These are phyloP conservation scores for Hippopotamyrus pictus DNA, from an alignment of 2,797 vertebrate species.

Conservation along the genomic window DNA sequence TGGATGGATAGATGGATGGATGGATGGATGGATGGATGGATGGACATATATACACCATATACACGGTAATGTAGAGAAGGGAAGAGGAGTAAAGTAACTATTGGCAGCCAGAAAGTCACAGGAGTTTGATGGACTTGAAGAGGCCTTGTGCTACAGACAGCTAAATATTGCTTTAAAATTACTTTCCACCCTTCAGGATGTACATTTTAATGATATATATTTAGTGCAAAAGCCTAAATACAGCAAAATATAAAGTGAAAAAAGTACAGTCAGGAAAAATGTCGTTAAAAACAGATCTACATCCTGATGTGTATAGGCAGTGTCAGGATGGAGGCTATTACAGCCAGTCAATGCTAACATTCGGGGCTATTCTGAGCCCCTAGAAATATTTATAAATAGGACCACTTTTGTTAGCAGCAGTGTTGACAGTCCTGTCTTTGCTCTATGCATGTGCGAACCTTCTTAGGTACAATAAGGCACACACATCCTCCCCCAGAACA, in stretches of 20 bases:
- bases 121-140: background rate
- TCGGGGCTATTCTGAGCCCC: conserved; percentile 18
- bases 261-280: background rate
- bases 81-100: background rate
- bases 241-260: background rate
- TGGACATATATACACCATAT: background rate
- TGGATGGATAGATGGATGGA: background rate
- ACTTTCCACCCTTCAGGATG: background rate
- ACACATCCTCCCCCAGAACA: background rate
- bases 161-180: background rate
- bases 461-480: background rate
- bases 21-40: background rate
- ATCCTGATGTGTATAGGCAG: background rate
- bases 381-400: conserved; percentile 17
- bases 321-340: conserved; percentile 7
- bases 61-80: background rate
- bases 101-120: background rate
- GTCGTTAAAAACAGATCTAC: background rate
- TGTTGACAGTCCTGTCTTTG: conserved; percentile 5
- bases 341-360: conserved; percentile 12
- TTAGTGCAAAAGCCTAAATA: background rate
- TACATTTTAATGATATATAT: background rate
- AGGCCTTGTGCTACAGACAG: background rate
- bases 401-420: conserved; percentile 5
- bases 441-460: conserved; percentile 7